phyloP scores from a whole-genome alignment of 2,113 vertebrate species.

The Triplophysa rosa region DNA sequence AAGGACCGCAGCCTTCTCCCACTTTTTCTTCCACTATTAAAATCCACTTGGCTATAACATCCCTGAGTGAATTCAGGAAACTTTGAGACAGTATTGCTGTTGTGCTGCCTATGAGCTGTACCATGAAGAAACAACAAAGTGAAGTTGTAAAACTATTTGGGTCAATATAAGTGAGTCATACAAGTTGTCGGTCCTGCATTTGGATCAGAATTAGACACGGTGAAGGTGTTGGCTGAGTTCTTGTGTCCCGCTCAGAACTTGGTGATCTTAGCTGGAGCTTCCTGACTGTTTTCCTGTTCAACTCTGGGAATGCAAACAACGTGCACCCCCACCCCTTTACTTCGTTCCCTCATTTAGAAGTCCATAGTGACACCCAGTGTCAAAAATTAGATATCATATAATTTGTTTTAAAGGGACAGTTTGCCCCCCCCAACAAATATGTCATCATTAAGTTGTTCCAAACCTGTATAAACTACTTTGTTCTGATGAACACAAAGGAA shows the following conservation, averaged over 20 bases:
- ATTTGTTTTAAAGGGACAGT: too few relatives aligned
- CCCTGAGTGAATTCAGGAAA: conserved; percentile 70
- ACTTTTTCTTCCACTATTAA: conserved; percentile 42
- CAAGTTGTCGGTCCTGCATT: conserved; percentile 64
- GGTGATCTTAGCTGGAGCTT: conserved; percentile 48
- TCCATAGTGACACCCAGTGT: conserved; percentile 26
- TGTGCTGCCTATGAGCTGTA: conserved; percentile 59
- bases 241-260: conserved; percentile 5
- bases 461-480: too few relatives aligned
- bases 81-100: conserved; percentile 67
- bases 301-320: conserved; percentile 54
- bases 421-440: too few relatives aligned
- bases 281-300: conserved; percentile 65
- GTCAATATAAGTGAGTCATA: conserved; percentile 64
- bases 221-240: conserved; percentile 44
- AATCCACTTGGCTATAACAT: conserved; percentile 48
- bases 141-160: conserved; percentile 48
- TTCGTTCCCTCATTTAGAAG: conserved; percentile 24
- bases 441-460: too few relatives aligned
- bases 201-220: conserved; percentile 61
- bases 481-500: too few relatives aligned
- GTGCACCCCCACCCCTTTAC: conserved; percentile 53
- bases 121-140: conserved; percentile 65
- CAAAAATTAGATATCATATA: too few relatives aligned
- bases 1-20: conserved; percentile 9